Base-by-base conservation (phyloP, 1,140 invertebrate genomes). In the Leptinotarsa defecta region DNA sequence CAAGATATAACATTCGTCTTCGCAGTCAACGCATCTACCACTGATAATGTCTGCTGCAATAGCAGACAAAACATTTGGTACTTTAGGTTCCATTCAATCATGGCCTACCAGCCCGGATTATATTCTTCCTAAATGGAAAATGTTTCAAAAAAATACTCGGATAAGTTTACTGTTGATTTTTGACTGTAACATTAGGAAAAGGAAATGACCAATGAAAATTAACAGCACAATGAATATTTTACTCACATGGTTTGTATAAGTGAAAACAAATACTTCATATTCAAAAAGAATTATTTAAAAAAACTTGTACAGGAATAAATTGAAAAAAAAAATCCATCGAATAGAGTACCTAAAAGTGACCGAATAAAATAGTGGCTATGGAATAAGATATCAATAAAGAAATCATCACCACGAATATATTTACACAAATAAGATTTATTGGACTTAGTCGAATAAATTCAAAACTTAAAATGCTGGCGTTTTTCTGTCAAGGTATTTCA, bases 211-310 rank as follows among this genome's bases (percentile, higher is more conserved):
- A 43, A 43, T 43, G 8, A 43, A 43, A 43, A 43, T 43, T 43
- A 43, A 43, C 34, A 43, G 34, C 34, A 43, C 52, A 57, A 15
- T 57, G 52, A 73, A 48, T 57, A 65, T 73, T 64, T 73, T 73
- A 73, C 48, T 63, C 27, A 73, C 43, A 67, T 65, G n/a, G 17
- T 67, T 20, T 73, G 27, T 34, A n/a, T 73, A 48, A 64, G 65
- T 20, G 65, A 73, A 48, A 57, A n/a, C 52, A 57, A 57, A 57
- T 57, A 57, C 52, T 57, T 57, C 52, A 57, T 57, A 17, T 19
- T 11, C 34, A 43, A 43, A 11, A 43, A 0, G 34, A 57, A 57
- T 17, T 3, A n/a, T 57, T 17, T n/a, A 57, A 57, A 57, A 57
- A 17, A 8, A 57, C 8, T 43, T 57, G 17, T 57, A 57, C 52